These are phyloP conservation scores for Amphimallon solstitiale DNA, from an alignment of 2,888 invertebrate genomes.

Conservation along the genomic window DNA sequence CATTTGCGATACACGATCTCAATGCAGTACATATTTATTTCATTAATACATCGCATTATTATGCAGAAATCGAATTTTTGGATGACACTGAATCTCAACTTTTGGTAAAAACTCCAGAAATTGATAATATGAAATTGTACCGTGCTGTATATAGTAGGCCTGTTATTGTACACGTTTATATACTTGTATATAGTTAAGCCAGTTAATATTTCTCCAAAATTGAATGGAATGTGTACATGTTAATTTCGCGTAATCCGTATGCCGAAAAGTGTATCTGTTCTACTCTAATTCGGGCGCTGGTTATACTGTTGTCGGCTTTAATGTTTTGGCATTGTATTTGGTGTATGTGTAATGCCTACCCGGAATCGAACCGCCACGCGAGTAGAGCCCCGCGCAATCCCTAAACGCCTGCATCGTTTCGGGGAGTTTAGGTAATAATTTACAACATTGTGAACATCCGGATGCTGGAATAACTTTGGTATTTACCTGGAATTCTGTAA, in stretches of 20 bases:
- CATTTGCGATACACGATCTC: no score
- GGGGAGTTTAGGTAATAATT: conserved; percentile 37
- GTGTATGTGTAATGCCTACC: neutral
- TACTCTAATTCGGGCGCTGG: neutral
- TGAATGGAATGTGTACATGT: conserved; percentile 30
- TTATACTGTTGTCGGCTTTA: neutral
- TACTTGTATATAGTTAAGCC: neutral
- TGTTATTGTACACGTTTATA: no score
- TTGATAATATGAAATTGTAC: no score
- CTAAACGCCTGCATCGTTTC: conserved; percentile 10
- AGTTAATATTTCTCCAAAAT: conserved; percentile 28
- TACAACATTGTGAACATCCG: conserved; percentile 43
- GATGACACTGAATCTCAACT: no score
- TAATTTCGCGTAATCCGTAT: conserved; percentile 22
- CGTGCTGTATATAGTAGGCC: no score
- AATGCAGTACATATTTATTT: no score
- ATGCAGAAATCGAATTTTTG: no score
- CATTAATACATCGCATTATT: no score
- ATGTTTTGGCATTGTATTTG: no score
- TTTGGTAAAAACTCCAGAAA: no score
- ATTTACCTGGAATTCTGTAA: conserved; percentile 46
- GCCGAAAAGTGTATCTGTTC: neutral
- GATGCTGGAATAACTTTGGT: conserved; percentile 45
- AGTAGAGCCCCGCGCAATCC: neutral
- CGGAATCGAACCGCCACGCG: neutral